Base-by-base conservation (phyloP, 2,113 vertebrate species). In the Siniperca chuatsi region DNA sequence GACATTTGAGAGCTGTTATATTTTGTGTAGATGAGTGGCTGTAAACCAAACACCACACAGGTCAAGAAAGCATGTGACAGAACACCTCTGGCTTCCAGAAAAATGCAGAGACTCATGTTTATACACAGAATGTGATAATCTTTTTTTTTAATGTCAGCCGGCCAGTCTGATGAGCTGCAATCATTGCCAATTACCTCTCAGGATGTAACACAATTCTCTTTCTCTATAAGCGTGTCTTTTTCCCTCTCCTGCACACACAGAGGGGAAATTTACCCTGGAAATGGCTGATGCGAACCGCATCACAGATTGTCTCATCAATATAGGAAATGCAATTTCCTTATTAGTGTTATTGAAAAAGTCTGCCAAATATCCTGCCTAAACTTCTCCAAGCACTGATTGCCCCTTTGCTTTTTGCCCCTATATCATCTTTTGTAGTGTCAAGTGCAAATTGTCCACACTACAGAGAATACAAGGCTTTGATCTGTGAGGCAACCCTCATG, bases 251-350 rank as follows among this genome's bases (percentile, higher is more conserved):
- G 16, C 46, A 12, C n/a, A 68, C 46, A 46, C 48, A 40, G 0
- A 64, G 21, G 18, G 40, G 70, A 16, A 20, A 37, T 75, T 57
- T 25, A 69, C n/a, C n/a, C 20, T 12, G 57, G 65, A 75, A 87
- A 83, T 12, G 9, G 11, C 44, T 71, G 40, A 42, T 29, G 11
- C 15, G 1, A 76, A 21, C 44, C 1, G 0, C 7, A 64, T 42
- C 68, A 25, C 62, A 69, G 23, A 79, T 58, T 46, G 37, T 70
- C 40, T 77, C n/a, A 62, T 67, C 58, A 58, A 15, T 33, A 73
- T 48, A 75, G 78, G 84, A 89, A 78, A 40, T 44, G 37, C 35
- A 75, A 42, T 84, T 89, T 86, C 84, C 81, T 77, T 52, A 13
- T 4, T 35, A 18, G 42, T 61, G 10, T 33, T 50, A 52, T 2